Percentiles rank a stretch among this genome's conserved stretches.
These are phyloP conservation scores for Drosophila paracracens DNA, from an alignment of 2,888 invertebrate species.

Conservation along the genomic window DNA sequence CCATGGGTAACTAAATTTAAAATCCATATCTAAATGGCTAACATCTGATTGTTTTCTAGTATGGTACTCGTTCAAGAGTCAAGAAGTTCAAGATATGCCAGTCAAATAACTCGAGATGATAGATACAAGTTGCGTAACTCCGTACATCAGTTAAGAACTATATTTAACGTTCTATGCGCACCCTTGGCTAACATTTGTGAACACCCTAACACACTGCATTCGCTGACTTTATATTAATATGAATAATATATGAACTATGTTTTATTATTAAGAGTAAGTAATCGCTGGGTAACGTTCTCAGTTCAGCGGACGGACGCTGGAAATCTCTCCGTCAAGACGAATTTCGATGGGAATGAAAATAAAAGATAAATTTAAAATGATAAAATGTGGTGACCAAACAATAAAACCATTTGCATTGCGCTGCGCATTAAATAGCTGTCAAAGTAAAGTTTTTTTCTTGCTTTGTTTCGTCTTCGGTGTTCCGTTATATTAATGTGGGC, in stretches of 20 bases:
- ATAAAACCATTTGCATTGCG: background rate
- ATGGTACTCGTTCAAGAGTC: background rate
- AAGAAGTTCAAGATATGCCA: background rate
- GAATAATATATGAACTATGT: background rate
- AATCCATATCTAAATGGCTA: background rate
- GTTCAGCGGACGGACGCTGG: background rate
- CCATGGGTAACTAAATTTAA: background rate
- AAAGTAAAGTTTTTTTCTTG: background rate
- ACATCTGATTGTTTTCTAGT: background rate
- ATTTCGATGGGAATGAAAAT: background rate
- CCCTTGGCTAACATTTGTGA: accelerated
- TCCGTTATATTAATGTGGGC: too few species aligned
- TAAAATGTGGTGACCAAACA: background rate
- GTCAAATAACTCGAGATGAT: background rate
- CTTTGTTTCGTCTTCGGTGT: background rate
- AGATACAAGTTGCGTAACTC: background rate
- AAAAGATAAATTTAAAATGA: background rate
- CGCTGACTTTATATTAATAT: background rate
- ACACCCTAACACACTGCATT: too few species aligned
- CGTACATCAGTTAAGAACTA: background rate
- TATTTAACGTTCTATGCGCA: background rate
- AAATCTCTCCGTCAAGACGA: background rate
- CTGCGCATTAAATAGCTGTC: background rate
- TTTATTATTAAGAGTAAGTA: background rate
- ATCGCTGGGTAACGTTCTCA: background rate